Evolutionary conservation across 2,113 vertebrate species (phyloP).

Genomic region (Planiliza haematocheilus): DNA sequence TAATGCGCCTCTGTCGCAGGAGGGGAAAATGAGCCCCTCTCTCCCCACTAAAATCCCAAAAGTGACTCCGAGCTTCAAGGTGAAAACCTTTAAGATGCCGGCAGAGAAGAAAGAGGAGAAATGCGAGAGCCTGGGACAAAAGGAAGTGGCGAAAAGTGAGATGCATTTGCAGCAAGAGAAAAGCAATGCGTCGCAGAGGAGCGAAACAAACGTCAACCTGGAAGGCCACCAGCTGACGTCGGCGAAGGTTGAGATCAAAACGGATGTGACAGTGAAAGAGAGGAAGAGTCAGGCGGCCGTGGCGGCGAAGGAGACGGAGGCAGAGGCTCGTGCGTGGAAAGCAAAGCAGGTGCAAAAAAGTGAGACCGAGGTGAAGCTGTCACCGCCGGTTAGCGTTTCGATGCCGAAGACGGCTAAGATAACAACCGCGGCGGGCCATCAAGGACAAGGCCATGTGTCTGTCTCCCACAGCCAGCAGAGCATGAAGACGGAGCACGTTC

Average conservation of each 20-base stretch:
- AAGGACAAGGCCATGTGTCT: slow-evolving; percentile 65
- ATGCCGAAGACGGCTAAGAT: slow-evolving; percentile 68
- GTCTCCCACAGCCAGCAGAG: slow-evolving; percentile 73
- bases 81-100: slow-evolving; percentile 84
- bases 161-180: slow-evolving; percentile 48
- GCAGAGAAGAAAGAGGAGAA: slow-evolving; percentile 73
- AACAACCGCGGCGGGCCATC: slow-evolving; percentile 43
- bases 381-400: slow-evolving; percentile 67
- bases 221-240: slow-evolving; percentile 57
- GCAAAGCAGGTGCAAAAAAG: slow-evolving; percentile 62
- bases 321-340: slow-evolving; percentile 61
- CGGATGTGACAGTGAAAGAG: slow-evolving; percentile 61
- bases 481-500: slow-evolving; percentile 65
- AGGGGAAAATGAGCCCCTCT: slow-evolving; percentile 64
- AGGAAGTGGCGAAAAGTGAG: slow-evolving; percentile 55
- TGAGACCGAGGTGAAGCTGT: slow-evolving; percentile 60
- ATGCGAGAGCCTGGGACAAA: slow-evolving; percentile 45
- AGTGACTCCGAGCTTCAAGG: slow-evolving; percentile 83
- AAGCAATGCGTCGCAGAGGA: slow-evolving; percentile 44
- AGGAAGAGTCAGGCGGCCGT: slow-evolving; percentile 31
- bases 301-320: slow-evolving; percentile 54
- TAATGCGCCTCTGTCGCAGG: slow-evolving; percentile 64
- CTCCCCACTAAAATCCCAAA: slow-evolving; percentile 81
- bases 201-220: slow-evolving; percentile 53
- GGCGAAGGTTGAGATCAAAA: slow-evolving; percentile 51